Base-by-base conservation (phyloP, 1,140 invertebrate species). In the Drosophila nikananu region DNA sequence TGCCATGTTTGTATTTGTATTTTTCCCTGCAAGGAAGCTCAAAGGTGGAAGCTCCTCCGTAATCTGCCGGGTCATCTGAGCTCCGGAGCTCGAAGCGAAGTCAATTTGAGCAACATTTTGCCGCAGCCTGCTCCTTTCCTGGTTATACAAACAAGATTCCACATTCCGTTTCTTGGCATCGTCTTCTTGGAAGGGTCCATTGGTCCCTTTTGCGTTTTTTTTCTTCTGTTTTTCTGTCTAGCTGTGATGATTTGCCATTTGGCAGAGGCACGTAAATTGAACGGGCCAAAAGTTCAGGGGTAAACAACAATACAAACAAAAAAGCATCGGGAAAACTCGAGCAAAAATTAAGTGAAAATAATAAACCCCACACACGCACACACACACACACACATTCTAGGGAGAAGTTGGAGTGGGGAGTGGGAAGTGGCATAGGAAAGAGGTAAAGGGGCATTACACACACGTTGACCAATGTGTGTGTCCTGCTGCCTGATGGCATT, bases 271-370 rank as follows among this genome's bases (percentile, higher is more conserved):
- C 80, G 75, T 79, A 78, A 83, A 79, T 65, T 83, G 72, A 82
- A 76, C 68, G 27, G 21, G 37, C 39, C 63, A 42, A 44, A 63
- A 42, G 63, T 63, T 81, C 63, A 64, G 64, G 48, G 44, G 59
- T 54, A 73, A 73, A 73, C 48, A 77, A 55, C 42, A 71, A 58
- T 17, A 67, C 32, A 41, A 15, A 64, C 15, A 48, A 39, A 44
- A 19, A 15, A 7, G 27, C 27, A 55, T 17, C 39, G 15, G 37
- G 51, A 51, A 42, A 72, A 80, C 72, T 84, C 73, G 35, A 68
- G 83, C 84, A 78, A 82, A 87, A 87, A 89, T 87, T 87, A 87
- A 87, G 83, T 87, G 84, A 87, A 87, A 87, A 89, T 87, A 87
- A 87, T 87, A 89, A 87, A 89, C 84, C 68, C 65, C 55, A 61